A percentile compares a stretch with the other conserved stretches of the same genome.
Conservation (phyloP, 2,113 vertebrate genomes). For the Trematocara marginatum region DNA sequence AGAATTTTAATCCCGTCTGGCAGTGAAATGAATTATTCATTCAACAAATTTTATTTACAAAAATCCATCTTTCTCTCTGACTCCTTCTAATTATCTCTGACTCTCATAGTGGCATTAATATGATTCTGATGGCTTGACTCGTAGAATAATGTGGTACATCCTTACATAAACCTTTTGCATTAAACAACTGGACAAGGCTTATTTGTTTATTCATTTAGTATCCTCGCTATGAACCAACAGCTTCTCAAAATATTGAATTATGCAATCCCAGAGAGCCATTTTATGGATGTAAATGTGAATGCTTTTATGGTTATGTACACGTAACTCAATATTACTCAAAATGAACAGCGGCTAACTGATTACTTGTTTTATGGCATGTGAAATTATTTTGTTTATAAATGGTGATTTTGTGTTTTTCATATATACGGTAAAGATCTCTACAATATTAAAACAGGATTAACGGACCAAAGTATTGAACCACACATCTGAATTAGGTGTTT, state of each 20-base stretch:
- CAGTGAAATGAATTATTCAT: conserved; percentile 59
- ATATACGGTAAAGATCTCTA: neutral
- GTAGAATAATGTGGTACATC: neutral
- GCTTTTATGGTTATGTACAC: neutral
- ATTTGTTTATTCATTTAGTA: neutral
- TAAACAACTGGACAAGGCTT: neutral
- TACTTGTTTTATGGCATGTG: neutral
- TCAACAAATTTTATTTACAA: conserved; percentile 37
- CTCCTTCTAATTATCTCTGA: conserved; percentile 32
- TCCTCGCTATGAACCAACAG: neutral
- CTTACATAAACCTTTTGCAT: neutral
- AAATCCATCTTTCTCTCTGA: conserved; percentile 29
- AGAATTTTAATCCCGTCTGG: conserved; percentile 49
- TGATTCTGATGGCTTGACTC: conserved; percentile 9
- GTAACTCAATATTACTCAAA: neutral
- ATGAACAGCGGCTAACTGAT: neutral
- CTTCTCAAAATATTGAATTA: neutral
- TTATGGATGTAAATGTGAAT: neutral
- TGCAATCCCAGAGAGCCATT: neutral
- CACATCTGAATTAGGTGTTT: neutral
- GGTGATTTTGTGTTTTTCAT: neutral
- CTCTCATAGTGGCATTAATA: conserved; percentile 15
- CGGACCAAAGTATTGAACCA: neutral
- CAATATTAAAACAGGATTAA: neutral
- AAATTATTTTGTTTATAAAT: neutral